Evolutionary conservation across 1,140 invertebrate species (phyloP).

Genomic region (Megalonaias nervosa): DNA sequence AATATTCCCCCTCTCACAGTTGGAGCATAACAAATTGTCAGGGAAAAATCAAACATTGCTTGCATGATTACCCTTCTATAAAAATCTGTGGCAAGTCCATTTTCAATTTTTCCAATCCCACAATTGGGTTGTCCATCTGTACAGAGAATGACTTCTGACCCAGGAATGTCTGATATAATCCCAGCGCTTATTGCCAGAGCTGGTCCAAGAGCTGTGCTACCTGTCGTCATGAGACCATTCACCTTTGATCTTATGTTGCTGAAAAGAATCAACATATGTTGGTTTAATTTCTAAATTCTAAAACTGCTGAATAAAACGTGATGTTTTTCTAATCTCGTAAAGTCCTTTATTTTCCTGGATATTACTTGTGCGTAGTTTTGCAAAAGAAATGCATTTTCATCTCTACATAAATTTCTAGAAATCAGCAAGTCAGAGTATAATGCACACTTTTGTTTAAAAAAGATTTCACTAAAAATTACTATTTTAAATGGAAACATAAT

Average conservation of each 20-base stretch:
- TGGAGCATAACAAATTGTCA: not conserved
- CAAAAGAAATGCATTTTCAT: too few species aligned
- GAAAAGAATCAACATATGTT: not conserved
- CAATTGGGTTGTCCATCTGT: constrained; percentile 68
- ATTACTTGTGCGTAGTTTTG: too few species aligned
- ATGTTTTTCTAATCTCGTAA: too few species aligned
- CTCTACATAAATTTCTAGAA: too few species aligned
- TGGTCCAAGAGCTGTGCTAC: constrained; percentile 65
- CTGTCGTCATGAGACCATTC: constrained; percentile 39
- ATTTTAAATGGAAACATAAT: too few species aligned
- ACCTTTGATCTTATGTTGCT: constrained; percentile 48
- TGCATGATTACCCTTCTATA: constrained; percentile 42
- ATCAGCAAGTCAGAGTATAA: too few species aligned
- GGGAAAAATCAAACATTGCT: not conserved
- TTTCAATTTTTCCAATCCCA: constrained; percentile 52
- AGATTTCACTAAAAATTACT: too few species aligned
- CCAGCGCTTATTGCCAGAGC: constrained; percentile 59
- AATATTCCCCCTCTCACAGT: not conserved
- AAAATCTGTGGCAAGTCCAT: constrained; percentile 18
- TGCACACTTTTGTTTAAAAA: too few species aligned
- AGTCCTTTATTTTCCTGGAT: too few species aligned
- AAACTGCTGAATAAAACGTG: too few species aligned
- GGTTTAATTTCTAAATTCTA: too few species aligned
- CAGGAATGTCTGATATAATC: constrained; percentile 48
- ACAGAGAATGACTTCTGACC: constrained; percentile 65